Base-by-base conservation (phyloP, 2,888 invertebrate genomes). In the Chromoteleia sp. region DNA sequence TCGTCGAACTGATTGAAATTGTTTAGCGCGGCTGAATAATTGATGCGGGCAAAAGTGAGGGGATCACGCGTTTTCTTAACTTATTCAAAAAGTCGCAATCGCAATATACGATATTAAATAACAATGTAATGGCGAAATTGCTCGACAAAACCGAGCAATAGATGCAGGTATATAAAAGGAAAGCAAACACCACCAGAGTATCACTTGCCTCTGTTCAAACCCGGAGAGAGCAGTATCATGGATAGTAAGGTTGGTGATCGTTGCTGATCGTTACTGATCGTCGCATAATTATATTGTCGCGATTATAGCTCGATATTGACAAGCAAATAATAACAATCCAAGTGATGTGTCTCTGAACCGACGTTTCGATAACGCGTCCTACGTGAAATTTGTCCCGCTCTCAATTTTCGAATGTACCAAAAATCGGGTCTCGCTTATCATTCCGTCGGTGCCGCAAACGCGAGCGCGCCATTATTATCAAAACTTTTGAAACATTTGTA, bases 221-320 rank as follows among this genome's bases (percentile, higher is more conserved):
- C 75, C 21, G 48, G 76, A 70, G 73, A 65, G 63, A 79, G 67
- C 71, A 81, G 71, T 56, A 83, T 63, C 74, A 89, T 89, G 88
- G 83, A 83, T 29, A 81, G 83, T 68, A 89, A 89, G 89, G 89
- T 89, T 84, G n/a, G 86, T 88, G 82, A 39, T 78, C 14, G 36
- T 67, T 73, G 68, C 14, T 68, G 36, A 56, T 76, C 14, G 36
- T 67, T 73, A 73, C 14, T 68, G 36, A 56, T 76, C 59, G 71
- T 59, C 63, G 19, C 25, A 29, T 67, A 45, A 67, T 67, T 79
- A 41, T 77, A 70, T 63, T 61, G 61, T 41, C 21, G 2, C 17
- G 19, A 70, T 68, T 70, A 33, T 71, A 15, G 39, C 12, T 39
- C 14, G 52, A 29, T 68, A 70, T 39, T 50, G 36, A 36, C 58